Evolutionary conservation across 1,140 invertebrate genomes (phyloP).

Genomic region (Lordiphosa stackelbergi): DNA sequence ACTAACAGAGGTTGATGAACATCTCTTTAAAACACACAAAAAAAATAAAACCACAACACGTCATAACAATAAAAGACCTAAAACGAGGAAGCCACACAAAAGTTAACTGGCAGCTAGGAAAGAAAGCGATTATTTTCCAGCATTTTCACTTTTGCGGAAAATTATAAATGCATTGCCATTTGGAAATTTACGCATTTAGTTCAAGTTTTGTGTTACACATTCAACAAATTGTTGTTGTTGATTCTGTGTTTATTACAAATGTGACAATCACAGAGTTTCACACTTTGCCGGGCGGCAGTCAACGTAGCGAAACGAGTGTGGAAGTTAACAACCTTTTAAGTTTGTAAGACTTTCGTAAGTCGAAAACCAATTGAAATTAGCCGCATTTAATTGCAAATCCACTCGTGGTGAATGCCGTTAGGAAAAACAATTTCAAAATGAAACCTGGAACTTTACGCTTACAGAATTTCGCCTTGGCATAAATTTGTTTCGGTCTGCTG

Average conservation of each 20-base stretch:
- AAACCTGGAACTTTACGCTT: constrained; percentile 26
- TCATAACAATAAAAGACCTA: constrained; percentile 22
- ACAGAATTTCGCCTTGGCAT: constrained; percentile 37
- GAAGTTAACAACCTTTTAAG: constrained; percentile 61
- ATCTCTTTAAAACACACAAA: constrained; percentile 6
- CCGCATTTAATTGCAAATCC: constrained; percentile 44
- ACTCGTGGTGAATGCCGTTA: constrained; percentile 40
- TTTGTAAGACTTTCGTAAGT: constrained; percentile 14
- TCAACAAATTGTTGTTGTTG: constrained; percentile 29
- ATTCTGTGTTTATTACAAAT: constrained; percentile 34
- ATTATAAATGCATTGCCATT: constrained; percentile 22
- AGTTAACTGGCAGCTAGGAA: constrained; percentile 37
- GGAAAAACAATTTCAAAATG: constrained; percentile 17
- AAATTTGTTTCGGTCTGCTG: constrained; percentile 70
- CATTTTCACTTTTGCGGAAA: constrained; percentile 67
- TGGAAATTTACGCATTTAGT: constrained; percentile 17
- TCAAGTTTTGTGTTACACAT: constrained; percentile 25
- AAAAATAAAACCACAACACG: constrained; percentile 13
- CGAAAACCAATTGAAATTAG: constrained; percentile 50
- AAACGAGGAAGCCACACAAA: constrained; percentile 43
- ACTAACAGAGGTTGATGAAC: constrained; percentile 10
- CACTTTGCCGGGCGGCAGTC: constrained; percentile 14
- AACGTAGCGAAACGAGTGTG: constrained; percentile 28
- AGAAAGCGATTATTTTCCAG: constrained; percentile 45
- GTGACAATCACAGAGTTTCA: constrained; percentile 37